Conservation (phyloP, 1,140 invertebrate genomes). For the Grapholita molesta region DNA sequence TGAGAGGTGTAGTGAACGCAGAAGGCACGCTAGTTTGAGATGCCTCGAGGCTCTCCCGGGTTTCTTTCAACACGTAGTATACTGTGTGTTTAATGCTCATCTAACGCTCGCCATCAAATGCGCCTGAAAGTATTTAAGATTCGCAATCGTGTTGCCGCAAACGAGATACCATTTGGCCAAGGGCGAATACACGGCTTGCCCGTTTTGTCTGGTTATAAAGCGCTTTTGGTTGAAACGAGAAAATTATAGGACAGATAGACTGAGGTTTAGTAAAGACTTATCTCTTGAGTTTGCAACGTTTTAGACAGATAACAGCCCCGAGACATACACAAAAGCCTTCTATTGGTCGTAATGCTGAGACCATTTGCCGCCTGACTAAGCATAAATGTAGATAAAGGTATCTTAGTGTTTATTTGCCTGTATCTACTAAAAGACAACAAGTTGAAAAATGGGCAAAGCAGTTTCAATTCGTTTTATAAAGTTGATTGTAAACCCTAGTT, state of each 20-base stretch:
- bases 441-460: background rate
- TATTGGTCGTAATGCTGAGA: constrained; percentile 7
- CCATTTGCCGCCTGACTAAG: constrained; percentile 11
- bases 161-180: constrained; percentile 67
- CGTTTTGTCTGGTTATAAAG: constrained; percentile 47
- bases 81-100: constrained; percentile 66
- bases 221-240: constrained; percentile 40
- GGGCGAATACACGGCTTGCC: constrained; percentile 41
- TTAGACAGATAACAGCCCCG: constrained; percentile 15
- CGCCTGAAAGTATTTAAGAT: constrained; percentile 57
- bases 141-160: constrained; percentile 63
- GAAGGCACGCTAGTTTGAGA: constrained; percentile 45
- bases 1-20: constrained; percentile 47
- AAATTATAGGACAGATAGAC: constrained; percentile 43
- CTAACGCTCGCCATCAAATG: constrained; percentile 55
- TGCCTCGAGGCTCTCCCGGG: constrained; percentile 47
- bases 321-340: constrained; percentile 15
- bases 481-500: background rate
- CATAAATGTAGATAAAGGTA: constrained; percentile 2
- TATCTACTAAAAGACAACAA: background rate
- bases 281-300: constrained; percentile 10
- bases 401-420: background rate
- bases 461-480: background rate
- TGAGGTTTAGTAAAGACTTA: constrained; percentile 16
- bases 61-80: constrained; percentile 71